Percentiles rank a stretch among this genome's conserved stretches.
These are phyloP conservation scores for Zoroaster sp. DNA, from an alignment of 53 echinoderm and acorn worm genomes.

Conservation along the genomic window DNA sequence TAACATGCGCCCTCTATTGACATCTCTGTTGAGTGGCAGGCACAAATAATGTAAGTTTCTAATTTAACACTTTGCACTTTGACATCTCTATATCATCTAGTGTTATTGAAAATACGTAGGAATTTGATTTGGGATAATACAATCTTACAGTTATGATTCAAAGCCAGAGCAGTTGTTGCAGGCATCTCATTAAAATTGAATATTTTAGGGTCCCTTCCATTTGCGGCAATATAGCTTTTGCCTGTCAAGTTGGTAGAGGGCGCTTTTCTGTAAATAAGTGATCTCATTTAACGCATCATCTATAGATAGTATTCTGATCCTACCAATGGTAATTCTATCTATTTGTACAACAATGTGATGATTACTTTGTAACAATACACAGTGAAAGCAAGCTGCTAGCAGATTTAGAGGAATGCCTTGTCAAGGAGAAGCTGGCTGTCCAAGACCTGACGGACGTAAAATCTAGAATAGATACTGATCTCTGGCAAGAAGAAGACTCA, in stretches of 20 bases:
- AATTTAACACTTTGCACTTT: too few relatives aligned
- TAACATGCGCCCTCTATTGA: too few relatives aligned
- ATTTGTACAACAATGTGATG: background rate
- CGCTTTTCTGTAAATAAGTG: too few relatives aligned
- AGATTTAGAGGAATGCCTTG: background rate
- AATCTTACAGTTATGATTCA: too few relatives aligned
- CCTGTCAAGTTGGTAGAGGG: background rate
- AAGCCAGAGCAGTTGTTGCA: too few relatives aligned
- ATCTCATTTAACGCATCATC: background rate
- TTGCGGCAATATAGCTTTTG: background rate
- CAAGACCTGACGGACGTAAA: background rate
- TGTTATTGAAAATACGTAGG: too few relatives aligned
- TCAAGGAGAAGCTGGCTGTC: background rate
- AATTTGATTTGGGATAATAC: too few relatives aligned
- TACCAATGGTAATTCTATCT: background rate
- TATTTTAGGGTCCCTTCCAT: too few relatives aligned
- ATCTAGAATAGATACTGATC: background rate
- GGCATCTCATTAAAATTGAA: too few relatives aligned
- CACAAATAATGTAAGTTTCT: too few relatives aligned
- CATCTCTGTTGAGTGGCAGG: too few relatives aligned
- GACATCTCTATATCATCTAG: too few relatives aligned
- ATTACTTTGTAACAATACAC: background rate
- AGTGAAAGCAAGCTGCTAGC: background rate
- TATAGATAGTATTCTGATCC: background rate
- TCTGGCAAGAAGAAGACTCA: constrained; percentile 1